Base-by-base conservation (phyloP, 2,888 invertebrate genomes). In the Cepaea hortensis region DNA sequence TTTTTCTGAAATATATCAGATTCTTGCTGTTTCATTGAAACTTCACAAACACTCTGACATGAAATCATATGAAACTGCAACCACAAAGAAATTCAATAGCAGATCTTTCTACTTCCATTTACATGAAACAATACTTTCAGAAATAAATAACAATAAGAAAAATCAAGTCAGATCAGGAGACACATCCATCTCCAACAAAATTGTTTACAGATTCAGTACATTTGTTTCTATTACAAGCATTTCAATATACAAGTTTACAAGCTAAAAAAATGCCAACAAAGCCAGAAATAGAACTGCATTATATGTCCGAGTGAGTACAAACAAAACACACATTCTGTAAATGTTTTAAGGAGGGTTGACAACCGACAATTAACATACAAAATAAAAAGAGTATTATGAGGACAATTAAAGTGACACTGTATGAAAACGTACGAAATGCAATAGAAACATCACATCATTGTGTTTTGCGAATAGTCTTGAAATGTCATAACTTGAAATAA, bases 391-490 rank as follows among this genome's bases (percentile, higher is more conserved):
- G 81, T 81, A 62, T 35, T 82, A 23, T 18, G 18, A 76, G 15
- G 18, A 68, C 18, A 68, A 68, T 15, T 68, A 15, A n/a, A 20
- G 11, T 20, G 5, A 68, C 5, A 20, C n/a, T 68, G 9, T 18
- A 68, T n/a, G n/a, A 68, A 68, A 20, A 18, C 68, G 18, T n/a
- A 18, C 68, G 18, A 5, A 55, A 55, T 55, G 55, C 11, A 9
- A 55, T 11, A 55, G 55, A 55, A 35, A 76, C 76, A 84, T 76
- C 23, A 83, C 73, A 23, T n/a, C 75, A 75, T 83, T 83, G 75
- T 76, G 76, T 81, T 23, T 55, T 70, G 72, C 55, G n/a, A 55
- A n/a, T 20, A 82, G 5, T 48, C 55, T 35, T 35, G 62, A 79
- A 15, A 76, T 15, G 79, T 4, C 23, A 70, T 76, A 76, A 62